phyloP scores from a whole-genome alignment of 2,113 vertebrate species.

The Bolborhynchus lineola region DNA sequence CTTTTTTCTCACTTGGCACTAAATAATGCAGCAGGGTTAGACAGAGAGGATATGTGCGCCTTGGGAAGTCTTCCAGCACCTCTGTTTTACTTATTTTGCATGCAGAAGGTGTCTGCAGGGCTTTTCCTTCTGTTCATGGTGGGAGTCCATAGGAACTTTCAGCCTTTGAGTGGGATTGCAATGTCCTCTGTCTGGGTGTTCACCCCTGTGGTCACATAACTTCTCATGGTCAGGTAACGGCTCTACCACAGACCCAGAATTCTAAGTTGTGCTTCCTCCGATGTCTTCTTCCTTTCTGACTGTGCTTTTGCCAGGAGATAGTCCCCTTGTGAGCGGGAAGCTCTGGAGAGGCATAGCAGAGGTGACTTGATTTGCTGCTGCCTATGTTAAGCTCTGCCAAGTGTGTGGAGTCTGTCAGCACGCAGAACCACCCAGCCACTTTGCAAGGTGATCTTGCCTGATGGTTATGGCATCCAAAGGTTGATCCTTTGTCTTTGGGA shows the following conservation, averaged over 20 bases:
- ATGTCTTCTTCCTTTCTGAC: neutral
- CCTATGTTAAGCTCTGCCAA: neutral
- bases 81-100: neutral
- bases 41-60: fast-evolving
- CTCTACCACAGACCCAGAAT: neutral
- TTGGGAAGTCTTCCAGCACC: neutral
- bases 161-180: neutral
- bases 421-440: neutral
- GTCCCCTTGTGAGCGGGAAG: neutral
- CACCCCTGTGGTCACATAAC: neutral
- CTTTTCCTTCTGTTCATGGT: neutral
- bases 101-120: neutral
- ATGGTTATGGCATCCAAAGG: neutral
- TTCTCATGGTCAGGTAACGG: neutral
- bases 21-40: neutral
- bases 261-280: neutral
- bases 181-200: neutral
- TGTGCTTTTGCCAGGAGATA: neutral
- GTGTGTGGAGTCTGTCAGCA: neutral
- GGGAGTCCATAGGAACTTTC: neutral
- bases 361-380: neutral
- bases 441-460: neutral
- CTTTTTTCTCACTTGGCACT: neutral
- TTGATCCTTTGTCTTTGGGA: neutral
- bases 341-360: neutral